Conservation (phyloP, 2,797 vertebrate genomes). For the Cephalopachus bancanus region DNA sequence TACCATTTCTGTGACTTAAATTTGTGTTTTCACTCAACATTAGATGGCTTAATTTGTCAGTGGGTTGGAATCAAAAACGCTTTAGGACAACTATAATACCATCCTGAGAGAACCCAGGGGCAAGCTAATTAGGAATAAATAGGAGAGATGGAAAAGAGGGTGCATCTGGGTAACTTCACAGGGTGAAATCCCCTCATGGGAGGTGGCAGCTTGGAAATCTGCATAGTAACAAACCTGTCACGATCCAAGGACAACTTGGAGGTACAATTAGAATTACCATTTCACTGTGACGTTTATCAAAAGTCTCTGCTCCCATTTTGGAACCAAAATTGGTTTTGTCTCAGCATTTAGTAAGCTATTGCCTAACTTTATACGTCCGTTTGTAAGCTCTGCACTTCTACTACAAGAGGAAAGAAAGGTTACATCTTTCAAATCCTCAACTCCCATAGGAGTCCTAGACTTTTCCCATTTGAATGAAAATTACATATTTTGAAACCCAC, state of each 20-base stretch:
- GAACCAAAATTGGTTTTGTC: conserved; percentile 62
- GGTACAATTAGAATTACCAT: conserved; percentile 88
- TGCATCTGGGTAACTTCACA: conserved; percentile 89
- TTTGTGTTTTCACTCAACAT: conserved; percentile 70
- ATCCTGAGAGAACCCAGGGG: conserved; percentile 89
- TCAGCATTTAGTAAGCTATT: neutral
- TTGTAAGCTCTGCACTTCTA: neutral
- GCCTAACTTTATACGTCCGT: neutral
- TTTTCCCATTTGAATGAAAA: conserved; percentile 28
- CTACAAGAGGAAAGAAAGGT: neutral
- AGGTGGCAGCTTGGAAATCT: conserved; percentile 89
- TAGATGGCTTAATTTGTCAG: conserved; percentile 85
- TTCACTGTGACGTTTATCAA: conserved; percentile 82
- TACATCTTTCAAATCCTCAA: neutral
- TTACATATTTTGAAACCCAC: conserved; percentile 27
- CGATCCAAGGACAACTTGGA: conserved; percentile 85
- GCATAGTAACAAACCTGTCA: conserved; percentile 88
- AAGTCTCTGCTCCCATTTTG: conserved; percentile 51
- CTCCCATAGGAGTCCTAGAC: neutral
- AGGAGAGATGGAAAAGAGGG: conserved; percentile 85
- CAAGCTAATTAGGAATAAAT: conserved; percentile 89
- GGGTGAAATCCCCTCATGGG: conserved; percentile 83
- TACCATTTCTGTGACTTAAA: conserved; percentile 66
- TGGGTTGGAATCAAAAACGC: conserved; percentile 79
- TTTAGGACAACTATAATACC: conserved; percentile 86